Conservation (phyloP, 2,888 invertebrate genomes). For the Electrophaes corylata region DNA sequence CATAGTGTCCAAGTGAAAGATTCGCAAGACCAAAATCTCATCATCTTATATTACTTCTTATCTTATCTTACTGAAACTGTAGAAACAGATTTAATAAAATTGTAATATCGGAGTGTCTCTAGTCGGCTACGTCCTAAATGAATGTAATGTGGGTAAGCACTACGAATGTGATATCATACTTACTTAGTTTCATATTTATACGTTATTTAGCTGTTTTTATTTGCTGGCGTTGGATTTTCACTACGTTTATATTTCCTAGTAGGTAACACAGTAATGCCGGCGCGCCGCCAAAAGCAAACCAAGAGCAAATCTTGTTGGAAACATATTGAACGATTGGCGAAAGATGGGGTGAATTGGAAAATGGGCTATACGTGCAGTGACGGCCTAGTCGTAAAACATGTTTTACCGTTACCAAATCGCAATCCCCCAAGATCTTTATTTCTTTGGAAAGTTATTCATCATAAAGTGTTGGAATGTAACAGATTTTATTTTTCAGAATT, state of each 20-base stretch:
- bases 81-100: too few species aligned
- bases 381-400: slow-evolving; percentile 37
- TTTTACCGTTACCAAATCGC: slow-evolving; percentile 34
- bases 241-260: slow-evolving; percentile 3
- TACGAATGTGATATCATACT: too few species aligned
- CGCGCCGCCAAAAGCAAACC: slow-evolving; percentile 37
- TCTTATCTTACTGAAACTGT: too few species aligned
- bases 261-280: slow-evolving; percentile 34
- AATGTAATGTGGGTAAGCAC: too few species aligned
- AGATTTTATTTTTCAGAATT: not conserved
- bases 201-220: too few species aligned
- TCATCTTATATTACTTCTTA: too few species aligned
- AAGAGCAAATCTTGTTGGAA: slow-evolving; percentile 36
- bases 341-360: slow-evolving; percentile 44
- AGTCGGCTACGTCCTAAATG: too few species aligned
- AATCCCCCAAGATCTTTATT: slow-evolving; percentile 36
- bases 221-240: too few species aligned
- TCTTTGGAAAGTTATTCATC: slow-evolving; percentile 32
- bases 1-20: too few species aligned
- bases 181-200: too few species aligned
- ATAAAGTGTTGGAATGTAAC: slow-evolving; percentile 24
- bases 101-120: too few species aligned
- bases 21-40: too few species aligned
- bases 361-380: slow-evolving; percentile 33
- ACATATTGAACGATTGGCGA: slow-evolving; percentile 44